Conservation (phyloP, 2,888 invertebrate species). For the Cheilosia grossa region DNA sequence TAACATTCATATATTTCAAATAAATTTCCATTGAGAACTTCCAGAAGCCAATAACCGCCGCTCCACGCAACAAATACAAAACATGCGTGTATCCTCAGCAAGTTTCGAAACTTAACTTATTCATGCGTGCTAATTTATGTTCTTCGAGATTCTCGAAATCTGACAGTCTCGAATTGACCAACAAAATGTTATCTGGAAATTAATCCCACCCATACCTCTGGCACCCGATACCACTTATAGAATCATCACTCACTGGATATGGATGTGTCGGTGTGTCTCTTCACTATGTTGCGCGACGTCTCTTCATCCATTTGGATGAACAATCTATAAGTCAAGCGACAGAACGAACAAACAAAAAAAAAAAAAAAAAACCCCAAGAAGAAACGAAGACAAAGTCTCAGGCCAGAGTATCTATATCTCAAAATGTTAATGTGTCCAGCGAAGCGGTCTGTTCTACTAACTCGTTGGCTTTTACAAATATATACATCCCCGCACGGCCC, state of each 20-base stretch:
- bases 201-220: slow-evolving; percentile 59
- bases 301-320: slow-evolving; percentile 19
- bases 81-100: neutral
- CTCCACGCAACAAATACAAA: slow-evolving; percentile 7
- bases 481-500: neutral
- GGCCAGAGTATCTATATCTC: slow-evolving; percentile 10
- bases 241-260: slow-evolving; percentile 37
- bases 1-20: slow-evolving; percentile 31
- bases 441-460: slow-evolving; percentile 3
- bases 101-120: neutral
- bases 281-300: slow-evolving; percentile 12
- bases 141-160: slow-evolving; percentile 2
- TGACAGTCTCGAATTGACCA: neutral
- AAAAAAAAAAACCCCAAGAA: neutral
- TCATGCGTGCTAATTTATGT: neutral
- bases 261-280: neutral
- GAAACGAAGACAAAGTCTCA: neutral
- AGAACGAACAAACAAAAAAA: neutral
- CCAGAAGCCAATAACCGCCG: slow-evolving; percentile 56
- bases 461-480: slow-evolving; percentile 11
- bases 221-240: slow-evolving; percentile 36
- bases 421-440: slow-evolving; percentile 41
- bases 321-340: neutral
- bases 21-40: slow-evolving; percentile 6
- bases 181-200: neutral